Percentiles rank a stretch among this genome's conserved stretches.
phyloP scores from a whole-genome alignment of 2,888 invertebrate genomes.

The Malacosoma neustria region DNA sequence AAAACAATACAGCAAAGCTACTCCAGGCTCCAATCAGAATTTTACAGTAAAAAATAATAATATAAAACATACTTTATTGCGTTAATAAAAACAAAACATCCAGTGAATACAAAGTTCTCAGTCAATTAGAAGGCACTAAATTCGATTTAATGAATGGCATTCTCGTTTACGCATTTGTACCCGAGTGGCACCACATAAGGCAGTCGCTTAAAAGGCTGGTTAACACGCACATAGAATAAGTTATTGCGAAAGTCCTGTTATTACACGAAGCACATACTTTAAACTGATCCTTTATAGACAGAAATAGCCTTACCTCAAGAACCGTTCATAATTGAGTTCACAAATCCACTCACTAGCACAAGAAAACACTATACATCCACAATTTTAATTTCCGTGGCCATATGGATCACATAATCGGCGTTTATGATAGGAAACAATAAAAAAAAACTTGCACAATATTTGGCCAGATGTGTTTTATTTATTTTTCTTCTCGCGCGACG shows the following conservation, averaged over 20 bases:
- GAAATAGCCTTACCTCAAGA: slow-evolving; percentile 32
- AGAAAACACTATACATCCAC: slow-evolving; percentile 21
- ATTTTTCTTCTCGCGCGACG: slow-evolving; percentile 63
- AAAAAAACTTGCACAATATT: slow-evolving; percentile 65
- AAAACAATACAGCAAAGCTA: too few relatives aligned
- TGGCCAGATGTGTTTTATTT: slow-evolving; percentile 60
- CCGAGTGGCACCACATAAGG: slow-evolving; percentile 39
- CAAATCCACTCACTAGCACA: slow-evolving; percentile 64
- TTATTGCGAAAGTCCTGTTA: slow-evolving; percentile 72
- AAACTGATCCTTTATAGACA: slow-evolving; percentile 13
- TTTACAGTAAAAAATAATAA: too few relatives aligned
- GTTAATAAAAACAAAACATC: too few relatives aligned
- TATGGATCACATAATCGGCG: slow-evolving; percentile 34
- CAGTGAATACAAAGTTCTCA: too few relatives aligned
- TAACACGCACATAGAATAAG: slow-evolving; percentile 60
- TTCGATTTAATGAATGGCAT: background rate
- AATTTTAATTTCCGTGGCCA: slow-evolving; percentile 8
- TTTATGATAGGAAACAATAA: slow-evolving; percentile 42
- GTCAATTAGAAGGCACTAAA: too few relatives aligned
- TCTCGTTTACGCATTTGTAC: slow-evolving; percentile 14
- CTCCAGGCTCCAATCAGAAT: too few relatives aligned
- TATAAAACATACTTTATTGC: too few relatives aligned
- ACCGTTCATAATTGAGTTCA: slow-evolving; percentile 57
- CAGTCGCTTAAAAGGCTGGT: slow-evolving; percentile 49
- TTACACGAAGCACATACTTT: slow-evolving; percentile 27